phyloP scores from a whole-genome alignment of 1,140 invertebrate genomes.

The Drosophila jambulina region DNA sequence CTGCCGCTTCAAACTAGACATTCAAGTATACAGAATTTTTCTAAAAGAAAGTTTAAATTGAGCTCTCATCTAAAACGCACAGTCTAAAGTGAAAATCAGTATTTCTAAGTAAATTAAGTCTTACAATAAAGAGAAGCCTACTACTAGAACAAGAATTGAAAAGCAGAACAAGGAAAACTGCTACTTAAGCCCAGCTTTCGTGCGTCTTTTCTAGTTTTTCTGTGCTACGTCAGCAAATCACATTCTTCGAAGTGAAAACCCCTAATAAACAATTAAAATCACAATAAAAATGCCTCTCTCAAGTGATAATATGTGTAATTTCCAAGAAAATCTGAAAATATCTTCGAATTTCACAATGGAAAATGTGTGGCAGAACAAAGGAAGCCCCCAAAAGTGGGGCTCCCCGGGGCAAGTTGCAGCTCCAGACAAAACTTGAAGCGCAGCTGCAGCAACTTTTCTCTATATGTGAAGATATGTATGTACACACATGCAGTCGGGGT shows the following conservation, averaged over 20 bases:
- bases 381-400: constrained; percentile 50
- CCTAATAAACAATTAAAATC: neutral
- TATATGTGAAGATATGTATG: constrained; percentile 33
- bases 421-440: constrained; percentile 64
- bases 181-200: neutral
- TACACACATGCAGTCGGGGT: constrained; percentile 48
- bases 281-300: neutral
- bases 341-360: neutral
- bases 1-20: constrained; percentile 21
- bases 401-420: constrained; percentile 58
- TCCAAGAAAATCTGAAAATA: neutral
- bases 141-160: neutral
- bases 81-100: constrained; percentile 1
- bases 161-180: neutral
- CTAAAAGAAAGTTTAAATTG: constrained; percentile 34
- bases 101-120: constrained; percentile 1
- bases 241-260: neutral
- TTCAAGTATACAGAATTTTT: constrained; percentile 75
- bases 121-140: neutral
- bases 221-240: constrained; percentile 21
- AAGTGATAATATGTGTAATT: constrained; percentile 13
- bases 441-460: constrained; percentile 73
- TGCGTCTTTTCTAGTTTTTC: neutral
- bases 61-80: constrained; percentile 16
- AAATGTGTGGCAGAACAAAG: constrained; percentile 42